Evolutionary conservation across 1,140 invertebrate genomes (phyloP).

Genomic region (Drosophila sechellia): DNA sequence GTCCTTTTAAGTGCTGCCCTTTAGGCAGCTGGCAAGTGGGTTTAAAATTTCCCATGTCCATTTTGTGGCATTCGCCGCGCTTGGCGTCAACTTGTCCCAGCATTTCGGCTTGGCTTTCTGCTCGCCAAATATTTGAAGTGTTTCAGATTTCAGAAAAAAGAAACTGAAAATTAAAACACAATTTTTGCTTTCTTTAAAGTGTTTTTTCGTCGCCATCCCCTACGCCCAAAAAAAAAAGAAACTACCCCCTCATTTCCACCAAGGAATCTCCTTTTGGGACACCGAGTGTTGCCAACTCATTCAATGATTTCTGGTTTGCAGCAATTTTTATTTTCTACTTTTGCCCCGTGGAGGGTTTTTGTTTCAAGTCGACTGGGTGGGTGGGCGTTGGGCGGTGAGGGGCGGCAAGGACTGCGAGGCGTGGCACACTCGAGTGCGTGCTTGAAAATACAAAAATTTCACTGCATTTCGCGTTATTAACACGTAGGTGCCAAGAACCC

Average conservation of each 20-base stretch:
- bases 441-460: conserved; percentile 79
- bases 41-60: conserved; percentile 78
- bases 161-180: conserved; percentile 31
- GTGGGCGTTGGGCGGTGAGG: conserved; percentile 45
- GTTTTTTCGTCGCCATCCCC: conserved; percentile 25
- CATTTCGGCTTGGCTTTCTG: conserved; percentile 58
- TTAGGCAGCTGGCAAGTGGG: conserved; percentile 70
- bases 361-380: conserved; percentile 44
- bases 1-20: conserved; percentile 62
- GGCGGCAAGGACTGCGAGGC: conserved; percentile 62
- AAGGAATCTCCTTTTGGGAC: conserved; percentile 34
- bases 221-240: background rate
- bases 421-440: conserved; percentile 64
- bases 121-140: conserved; percentile 77
- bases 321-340: conserved; percentile 44
- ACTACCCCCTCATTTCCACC: conserved; percentile 7
- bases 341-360: conserved; percentile 41
- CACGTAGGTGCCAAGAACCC: conserved; percentile 69
- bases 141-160: conserved; percentile 65
- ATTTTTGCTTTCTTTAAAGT: conserved; percentile 41
- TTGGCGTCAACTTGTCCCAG: conserved; percentile 75
- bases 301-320: conserved; percentile 67
- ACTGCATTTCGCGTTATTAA: conserved; percentile 82
- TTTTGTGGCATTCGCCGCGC: conserved; percentile 7
- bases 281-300: conserved; percentile 75